phyloP scores from a whole-genome alignment of 2,797 vertebrate genomes.

The Gallinago solitaria region DNA sequence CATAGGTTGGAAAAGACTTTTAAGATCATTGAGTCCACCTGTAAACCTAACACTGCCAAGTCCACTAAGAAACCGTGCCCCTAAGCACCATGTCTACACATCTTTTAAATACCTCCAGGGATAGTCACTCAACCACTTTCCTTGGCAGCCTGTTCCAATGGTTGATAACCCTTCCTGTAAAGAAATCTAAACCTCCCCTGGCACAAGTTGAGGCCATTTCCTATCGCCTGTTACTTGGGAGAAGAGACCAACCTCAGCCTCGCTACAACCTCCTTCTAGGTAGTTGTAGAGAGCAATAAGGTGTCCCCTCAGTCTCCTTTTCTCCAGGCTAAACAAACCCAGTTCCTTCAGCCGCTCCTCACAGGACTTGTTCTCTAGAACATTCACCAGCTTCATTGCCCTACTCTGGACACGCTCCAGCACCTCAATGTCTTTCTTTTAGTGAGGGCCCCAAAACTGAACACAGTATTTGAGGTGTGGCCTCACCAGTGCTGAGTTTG shows the following conservation, averaged over 20 bases:
- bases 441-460: neutral
- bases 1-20: neutral
- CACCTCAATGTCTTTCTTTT: neutral
- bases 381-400: neutral
- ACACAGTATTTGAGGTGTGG: neutral
- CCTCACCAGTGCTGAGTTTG: neutral
- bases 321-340: neutral
- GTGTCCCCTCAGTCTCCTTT: neutral
- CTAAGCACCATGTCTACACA: neutral
- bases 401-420: neutral
- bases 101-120: neutral
- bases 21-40: neutral
- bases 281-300: neutral
- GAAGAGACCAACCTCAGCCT: neutral
- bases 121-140: neutral
- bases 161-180: neutral
- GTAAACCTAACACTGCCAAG: neutral
- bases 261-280: neutral
- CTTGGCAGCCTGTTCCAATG: neutral
- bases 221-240: neutral
- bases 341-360: neutral
- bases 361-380: neutral
- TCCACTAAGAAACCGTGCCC: neutral
- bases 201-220: neutral
- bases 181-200: neutral